Conservation (phyloP, 1,140 invertebrate genomes). For the Zeugodacus cucurbitae region DNA sequence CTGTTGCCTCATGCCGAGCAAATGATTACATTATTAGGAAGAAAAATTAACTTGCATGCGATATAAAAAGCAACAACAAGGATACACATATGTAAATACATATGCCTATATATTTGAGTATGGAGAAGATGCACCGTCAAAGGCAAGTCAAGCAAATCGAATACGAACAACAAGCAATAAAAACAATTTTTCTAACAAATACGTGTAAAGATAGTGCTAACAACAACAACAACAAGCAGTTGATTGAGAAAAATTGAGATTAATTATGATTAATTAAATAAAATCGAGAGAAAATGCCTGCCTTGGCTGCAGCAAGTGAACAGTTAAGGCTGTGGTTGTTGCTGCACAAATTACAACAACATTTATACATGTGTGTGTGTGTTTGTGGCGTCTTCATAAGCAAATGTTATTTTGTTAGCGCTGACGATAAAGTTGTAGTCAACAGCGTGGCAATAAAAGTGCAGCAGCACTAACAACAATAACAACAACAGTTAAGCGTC, state of each 20-base stretch:
- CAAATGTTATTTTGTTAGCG: background rate
- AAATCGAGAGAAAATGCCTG: background rate
- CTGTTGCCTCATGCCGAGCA: background rate
- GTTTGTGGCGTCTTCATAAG: background rate
- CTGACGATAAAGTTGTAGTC: slow-evolving; percentile 14
- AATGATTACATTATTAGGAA: slow-evolving; percentile 21
- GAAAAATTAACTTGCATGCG: background rate
- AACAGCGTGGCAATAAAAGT: background rate
- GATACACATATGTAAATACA: background rate
- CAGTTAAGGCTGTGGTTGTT: background rate
- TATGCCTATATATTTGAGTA: background rate
- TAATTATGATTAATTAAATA: slow-evolving; percentile 41
- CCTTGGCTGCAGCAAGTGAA: too few relatives aligned
- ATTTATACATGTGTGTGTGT: background rate
- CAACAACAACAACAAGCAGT: background rate
- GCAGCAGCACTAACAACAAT: background rate
- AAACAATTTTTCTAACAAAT: background rate
- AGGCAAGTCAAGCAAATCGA: background rate
- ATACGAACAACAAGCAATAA: background rate
- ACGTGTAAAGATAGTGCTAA: background rate
- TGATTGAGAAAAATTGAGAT: slow-evolving; percentile 1
- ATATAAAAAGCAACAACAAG: background rate
- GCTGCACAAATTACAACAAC: background rate
- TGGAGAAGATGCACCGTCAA: background rate
- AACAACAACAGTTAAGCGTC: background rate